Percentiles rank a stretch among this genome's conserved stretches.
Evolutionary conservation across 1,140 invertebrate genomes (phyloP).

Genomic region (Hypsibius dujardini): DNA sequence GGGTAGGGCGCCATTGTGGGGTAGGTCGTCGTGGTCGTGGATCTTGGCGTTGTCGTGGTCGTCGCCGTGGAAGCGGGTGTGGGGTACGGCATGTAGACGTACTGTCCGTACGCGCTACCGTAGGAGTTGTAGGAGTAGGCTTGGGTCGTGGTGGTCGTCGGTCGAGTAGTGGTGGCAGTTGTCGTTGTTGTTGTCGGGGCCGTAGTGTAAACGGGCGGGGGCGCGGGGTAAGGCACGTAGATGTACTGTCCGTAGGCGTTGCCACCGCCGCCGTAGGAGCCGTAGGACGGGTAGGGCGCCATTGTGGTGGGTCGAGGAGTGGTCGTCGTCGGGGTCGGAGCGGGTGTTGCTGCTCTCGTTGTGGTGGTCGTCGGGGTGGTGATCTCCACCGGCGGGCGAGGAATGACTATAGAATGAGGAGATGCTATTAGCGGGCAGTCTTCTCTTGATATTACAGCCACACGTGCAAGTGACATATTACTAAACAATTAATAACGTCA

Average conservation of each 20-base stretch:
- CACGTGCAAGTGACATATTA: too few relatives aligned
- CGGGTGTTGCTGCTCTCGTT: neutral
- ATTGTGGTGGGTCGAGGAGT: neutral
- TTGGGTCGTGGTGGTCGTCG: neutral
- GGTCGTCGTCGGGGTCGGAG: neutral
- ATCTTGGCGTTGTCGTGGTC: neutral
- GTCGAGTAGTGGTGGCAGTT: neutral
- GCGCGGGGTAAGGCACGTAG: too few relatives aligned
- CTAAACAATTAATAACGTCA: too few relatives aligned
- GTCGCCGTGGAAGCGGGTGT: neutral
- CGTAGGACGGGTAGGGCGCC: too few relatives aligned
- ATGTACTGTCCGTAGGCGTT: too few relatives aligned
- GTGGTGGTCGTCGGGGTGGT: constrained; percentile 14
- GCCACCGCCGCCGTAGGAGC: too few relatives aligned
- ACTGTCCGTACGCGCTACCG: too few relatives aligned
- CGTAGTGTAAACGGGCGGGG: neutral
- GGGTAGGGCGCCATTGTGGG: too few relatives aligned
- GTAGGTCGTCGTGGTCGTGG: too few relatives aligned
- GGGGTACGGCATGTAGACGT: neutral
- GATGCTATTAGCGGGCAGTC: too few relatives aligned
- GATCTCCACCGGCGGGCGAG: constrained; percentile 10
- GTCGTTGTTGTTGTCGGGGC: neutral
- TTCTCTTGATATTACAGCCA: too few relatives aligned
- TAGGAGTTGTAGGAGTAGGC: too few relatives aligned
- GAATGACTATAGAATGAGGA: neutral